Evolutionary conservation across 2,113 vertebrate genomes (phyloP), one percentile per base, ranked within the genome.

Genomic region (Synodontis membranacea): DNA sequence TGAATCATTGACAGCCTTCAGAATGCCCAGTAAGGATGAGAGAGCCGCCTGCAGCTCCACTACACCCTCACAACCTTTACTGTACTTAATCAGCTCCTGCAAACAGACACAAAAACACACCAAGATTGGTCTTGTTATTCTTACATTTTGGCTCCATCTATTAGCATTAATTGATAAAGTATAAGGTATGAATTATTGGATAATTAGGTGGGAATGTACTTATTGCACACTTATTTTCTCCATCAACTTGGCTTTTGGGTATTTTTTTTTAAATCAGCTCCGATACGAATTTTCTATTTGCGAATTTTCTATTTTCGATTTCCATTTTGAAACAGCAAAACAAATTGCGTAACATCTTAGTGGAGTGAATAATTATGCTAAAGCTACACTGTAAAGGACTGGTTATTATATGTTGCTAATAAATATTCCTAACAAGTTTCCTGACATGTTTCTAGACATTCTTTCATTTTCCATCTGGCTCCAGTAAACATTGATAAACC

Each of bases 1-100:
- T 84, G 98, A 99, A 93, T 99, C 98, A 58, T 99, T 99, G 72
- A 99, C 98, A 0, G 98, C 97, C 93, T 99, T 99, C 64, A 99
- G 96, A 92, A 99, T 99, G 84, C 97, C 98, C 88, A 99, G 86
- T 54, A 99, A 98, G 89, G 98, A 97, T 19, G 96, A 95, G 9
- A 99, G 94, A 0, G 98, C 98, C 89, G 97, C 97, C 94, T 99
- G 97, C 88, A 99, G 96, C 94, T 98, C 97, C 87, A 95, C 96
- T 0, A 97, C 94, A 0, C 98, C 98, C 82, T 97, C 97, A 72
- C 97, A 96, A 91, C 95, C 95, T 90, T 96, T 97, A 90, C 98
- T 99, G 91, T 99, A 99, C 85, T 99, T 99, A 37, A 99, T 91
- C 96, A 99, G 96, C 92, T 99, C 98, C 98, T 99, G 91, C 44